These are phyloP conservation scores for Luperina nickerlii DNA, from an alignment of 2,888 invertebrate genomes.

Conservation along the genomic window DNA sequence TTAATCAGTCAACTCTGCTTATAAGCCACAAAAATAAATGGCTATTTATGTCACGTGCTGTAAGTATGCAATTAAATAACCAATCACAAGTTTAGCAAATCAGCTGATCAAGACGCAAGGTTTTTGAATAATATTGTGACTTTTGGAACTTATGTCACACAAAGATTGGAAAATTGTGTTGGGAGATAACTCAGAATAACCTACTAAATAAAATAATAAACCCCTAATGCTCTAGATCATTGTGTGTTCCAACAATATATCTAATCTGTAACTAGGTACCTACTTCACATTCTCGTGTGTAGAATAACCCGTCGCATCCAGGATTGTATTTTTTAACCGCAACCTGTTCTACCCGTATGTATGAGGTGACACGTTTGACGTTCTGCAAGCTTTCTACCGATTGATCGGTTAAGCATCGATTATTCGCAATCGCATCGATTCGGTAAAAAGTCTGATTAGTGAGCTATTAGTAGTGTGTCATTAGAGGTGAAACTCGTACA, in stretches of 20 bases:
- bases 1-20: background rate
- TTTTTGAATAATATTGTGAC: too few species aligned
- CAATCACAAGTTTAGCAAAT: background rate
- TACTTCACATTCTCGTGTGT: background rate
- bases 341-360: conserved; percentile 20
- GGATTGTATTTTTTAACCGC: conserved; percentile 11
- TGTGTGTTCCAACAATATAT: background rate
- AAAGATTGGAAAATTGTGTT: too few species aligned
- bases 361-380: conserved; percentile 12
- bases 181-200: too few species aligned
- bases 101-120: background rate
- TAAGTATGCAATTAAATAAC: background rate
- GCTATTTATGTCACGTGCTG: background rate
- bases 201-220: too few species aligned
- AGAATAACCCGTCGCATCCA: conserved; percentile 11
- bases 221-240: too few species aligned
- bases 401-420: conserved; percentile 60
- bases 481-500: conserved; percentile 63
- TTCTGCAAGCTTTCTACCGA: conserved; percentile 61
- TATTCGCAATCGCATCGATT: conserved; percentile 60
- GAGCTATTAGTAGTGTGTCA: conserved; percentile 52
- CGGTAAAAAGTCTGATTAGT: conserved; percentile 63
- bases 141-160: too few species aligned
- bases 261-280: too few species aligned
- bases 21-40: background rate